Conservation (phyloP, 2,888 invertebrate genomes). For the Himalopsyche tibetana region DNA sequence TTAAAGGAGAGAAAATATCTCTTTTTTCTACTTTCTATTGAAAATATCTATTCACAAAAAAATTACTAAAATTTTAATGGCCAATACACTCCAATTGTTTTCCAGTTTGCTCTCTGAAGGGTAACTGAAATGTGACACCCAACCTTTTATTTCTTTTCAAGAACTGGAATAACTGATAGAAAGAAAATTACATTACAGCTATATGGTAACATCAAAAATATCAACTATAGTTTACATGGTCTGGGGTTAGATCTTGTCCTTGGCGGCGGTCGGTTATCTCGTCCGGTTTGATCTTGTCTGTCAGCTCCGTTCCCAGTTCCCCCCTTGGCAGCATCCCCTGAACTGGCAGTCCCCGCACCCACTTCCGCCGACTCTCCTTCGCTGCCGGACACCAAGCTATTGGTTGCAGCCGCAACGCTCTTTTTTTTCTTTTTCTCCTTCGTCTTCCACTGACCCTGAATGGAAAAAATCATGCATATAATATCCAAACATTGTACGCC, state of each 20-base stretch:
- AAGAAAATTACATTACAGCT: too few species aligned
- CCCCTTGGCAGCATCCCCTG: conserved; percentile 38
- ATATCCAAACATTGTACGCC: too few species aligned
- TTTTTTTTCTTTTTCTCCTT: conserved; percentile 90
- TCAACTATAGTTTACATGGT: conserved; percentile 52
- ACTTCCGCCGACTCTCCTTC: background rate
- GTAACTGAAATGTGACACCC: too few species aligned
- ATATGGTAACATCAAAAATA: too few species aligned
- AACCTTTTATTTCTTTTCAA: too few species aligned
- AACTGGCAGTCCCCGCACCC: background rate
- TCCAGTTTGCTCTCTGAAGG: too few species aligned
- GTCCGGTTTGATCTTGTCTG: conserved; percentile 16
- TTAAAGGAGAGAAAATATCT: too few species aligned
- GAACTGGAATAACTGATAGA: too few species aligned
- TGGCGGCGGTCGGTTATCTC: conserved; percentile 52
- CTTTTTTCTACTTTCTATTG: too few species aligned
- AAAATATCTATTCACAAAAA: too few species aligned
- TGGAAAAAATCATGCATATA: background rate
- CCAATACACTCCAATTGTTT: too few species aligned
- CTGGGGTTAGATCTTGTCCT: conserved; percentile 55
- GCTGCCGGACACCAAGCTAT: conserved; percentile 5
- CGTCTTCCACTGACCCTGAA: conserved; percentile 90
- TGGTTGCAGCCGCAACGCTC: conserved; percentile 77
- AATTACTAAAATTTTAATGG: too few species aligned
- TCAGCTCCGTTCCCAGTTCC: conserved; percentile 46